Base-by-base conservation (phyloP, 2,888 invertebrate species). In the Sicus ferrugineus region DNA sequence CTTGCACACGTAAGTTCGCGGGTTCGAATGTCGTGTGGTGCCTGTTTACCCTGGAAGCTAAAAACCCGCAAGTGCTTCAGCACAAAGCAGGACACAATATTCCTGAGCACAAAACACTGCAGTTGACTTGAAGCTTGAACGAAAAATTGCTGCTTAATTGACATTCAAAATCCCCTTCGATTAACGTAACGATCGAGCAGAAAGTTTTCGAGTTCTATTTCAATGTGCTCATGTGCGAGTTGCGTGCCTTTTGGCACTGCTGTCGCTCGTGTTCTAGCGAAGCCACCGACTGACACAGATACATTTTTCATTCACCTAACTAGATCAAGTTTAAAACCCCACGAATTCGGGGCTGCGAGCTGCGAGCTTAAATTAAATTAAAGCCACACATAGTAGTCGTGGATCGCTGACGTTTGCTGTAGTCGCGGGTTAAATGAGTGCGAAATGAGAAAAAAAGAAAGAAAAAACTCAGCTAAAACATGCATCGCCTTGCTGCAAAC, bases 291-390 rank as follows among this genome's bases (percentile, higher is more conserved):
- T 3, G n/a, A 9, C 46, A 46, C 23, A 28, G 23, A 54, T 9
- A 54, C 26, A 54, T 26, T 28, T 23, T 50, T 50, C 28, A 14
- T 52, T n/a, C n/a, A n/a, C n/a, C n/a, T n/a, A 54, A 54, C 54
- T 54, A 54, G 23, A 54, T 54, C 54, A 54, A 54, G 54, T 54
- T 54, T 54, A 54, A 54, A 54, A 54, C 2, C 28, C 9, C 23
- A 23, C 54, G 19, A 54, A 3, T 54, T 54, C 23, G 54, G 26
- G 26, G 28, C 11, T 42, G 16, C n/a, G 42, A 42, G 42, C 28
- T 38, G 38, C 52, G 19, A 52, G 52, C 26, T 23, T 26, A 28
- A 21, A 28, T 26, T 26, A 54, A 23, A 21, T 11, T 9, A 26
- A 16, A 14, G 14, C 9, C 46, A 46, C 26, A 4, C 9, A 42